Evolutionary conservation across 2,113 vertebrate species (phyloP), one percentile per base, ranked within the genome.

Genomic region (Salminus brasiliensis): DNA sequence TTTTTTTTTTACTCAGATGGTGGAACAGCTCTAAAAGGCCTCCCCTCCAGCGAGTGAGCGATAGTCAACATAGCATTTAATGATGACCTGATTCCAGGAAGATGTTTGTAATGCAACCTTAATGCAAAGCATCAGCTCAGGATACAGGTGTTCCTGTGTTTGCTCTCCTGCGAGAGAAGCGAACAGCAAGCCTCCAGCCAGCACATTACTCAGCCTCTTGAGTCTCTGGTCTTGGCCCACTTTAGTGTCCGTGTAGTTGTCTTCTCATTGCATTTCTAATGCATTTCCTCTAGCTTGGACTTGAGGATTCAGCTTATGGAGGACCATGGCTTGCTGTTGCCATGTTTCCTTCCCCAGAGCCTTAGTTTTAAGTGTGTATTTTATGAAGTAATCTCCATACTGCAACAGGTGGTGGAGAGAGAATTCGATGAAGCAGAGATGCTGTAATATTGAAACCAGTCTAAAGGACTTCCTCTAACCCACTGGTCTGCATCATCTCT

Each of bases 121-220:
- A 80, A 77, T 77, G 70, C 60, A 36, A 39, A 55, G 55, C 43
- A 67, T 43, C 49, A 68, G 34, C 39, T 78, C 65, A 82, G 83
- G 83, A 81, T 71, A 67, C 81, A 83, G 83, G 83, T 87, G 81
- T 84, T 81, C 43, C 53, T 34, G 25, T 78, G 70, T 65, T 80
- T 32, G 27, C 57, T 41, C 29, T 57, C 55, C 4, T 25, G 5
- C 36, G 66, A 25, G 52, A 59, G n/a, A 65, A 60, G 59, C 32
- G 60, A 41, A 36, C 39, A 32, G 47, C 41, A 49, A 78, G 39
- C 18, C 36, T 66, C 34, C 39, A 55, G 65, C 65, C 73, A 68
- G 65, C 29, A 43, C 41, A 75, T 86, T 86, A 81, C 76, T 84
- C 76, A 82, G 73, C 69, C 63, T 41, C 16, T 49, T 69, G 80